These are phyloP conservation scores for Charadrius vociferus DNA, from an alignment of 2,113 vertebrate genomes.

Conservation along the genomic window DNA sequence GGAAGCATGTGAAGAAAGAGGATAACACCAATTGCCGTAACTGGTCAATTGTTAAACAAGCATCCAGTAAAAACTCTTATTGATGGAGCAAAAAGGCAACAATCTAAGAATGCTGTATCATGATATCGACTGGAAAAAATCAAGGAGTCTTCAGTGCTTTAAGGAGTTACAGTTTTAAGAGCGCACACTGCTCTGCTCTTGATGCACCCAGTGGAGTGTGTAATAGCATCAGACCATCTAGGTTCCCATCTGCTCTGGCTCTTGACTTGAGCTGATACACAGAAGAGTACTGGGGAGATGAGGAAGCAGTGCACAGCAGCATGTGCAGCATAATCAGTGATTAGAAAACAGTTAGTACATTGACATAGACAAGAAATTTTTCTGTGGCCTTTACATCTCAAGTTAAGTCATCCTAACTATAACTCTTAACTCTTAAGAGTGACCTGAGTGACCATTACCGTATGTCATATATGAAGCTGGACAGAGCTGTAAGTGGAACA, in stretches of 20 bases:
- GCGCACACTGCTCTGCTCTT: background rate
- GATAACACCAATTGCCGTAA: background rate
- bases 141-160: background rate
- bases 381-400: background rate
- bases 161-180: background rate
- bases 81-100: background rate
- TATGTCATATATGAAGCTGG: background rate
- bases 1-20: background rate
- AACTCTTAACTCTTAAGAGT: background rate
- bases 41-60: background rate
- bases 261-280: background rate
- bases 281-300: background rate
- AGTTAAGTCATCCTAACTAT: background rate
- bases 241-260: background rate
- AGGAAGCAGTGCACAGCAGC: background rate
- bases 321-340: background rate
- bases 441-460: background rate
- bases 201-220: background rate
- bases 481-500: background rate
- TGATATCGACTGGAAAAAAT: background rate
- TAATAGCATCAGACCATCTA: background rate
- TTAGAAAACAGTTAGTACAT: background rate
- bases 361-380: background rate
- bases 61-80: background rate
- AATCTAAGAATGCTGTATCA: background rate